Conservation (phyloP, 2,888 invertebrate species). For the Rhabditoides inermis region DNA sequence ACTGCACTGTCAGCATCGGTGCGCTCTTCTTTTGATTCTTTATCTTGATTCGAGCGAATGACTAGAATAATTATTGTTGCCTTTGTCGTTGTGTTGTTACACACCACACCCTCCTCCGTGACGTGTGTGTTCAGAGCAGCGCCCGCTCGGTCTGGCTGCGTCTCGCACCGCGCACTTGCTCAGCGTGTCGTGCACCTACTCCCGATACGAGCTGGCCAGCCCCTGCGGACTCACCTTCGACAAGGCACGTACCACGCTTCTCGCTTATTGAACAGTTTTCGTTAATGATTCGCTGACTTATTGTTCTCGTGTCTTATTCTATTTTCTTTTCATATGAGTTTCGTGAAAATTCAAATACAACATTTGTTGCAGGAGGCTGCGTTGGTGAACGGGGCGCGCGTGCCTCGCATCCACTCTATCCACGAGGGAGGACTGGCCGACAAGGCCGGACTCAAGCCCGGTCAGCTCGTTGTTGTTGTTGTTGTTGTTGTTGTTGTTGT, state of each 20-base stretch:
- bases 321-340: too few species aligned
- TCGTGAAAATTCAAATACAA: too few species aligned
- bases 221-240: constrained; percentile 37
- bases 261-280: background rate
- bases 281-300: background rate
- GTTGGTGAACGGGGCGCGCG: constrained; percentile 9
- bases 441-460: constrained; percentile 36
- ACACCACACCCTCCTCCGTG: background rate
- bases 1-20: constrained; percentile 38
- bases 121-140: constrained; percentile 20
- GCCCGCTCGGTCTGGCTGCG: constrained; percentile 15
- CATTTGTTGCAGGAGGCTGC: too few species aligned
- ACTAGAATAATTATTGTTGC: too few species aligned
- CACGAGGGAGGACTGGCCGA: constrained; percentile 39
- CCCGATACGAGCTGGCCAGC: constrained; percentile 29
- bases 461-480: constrained; percentile 7
- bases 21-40: background rate
- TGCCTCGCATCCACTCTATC: constrained; percentile 12
- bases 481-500: too few species aligned
- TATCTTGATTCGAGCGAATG: too few species aligned
- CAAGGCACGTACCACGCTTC: constrained; percentile 7
- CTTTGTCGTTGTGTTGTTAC: background rate
- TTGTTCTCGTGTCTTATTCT: too few species aligned
- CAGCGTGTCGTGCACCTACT: constrained; percentile 36
- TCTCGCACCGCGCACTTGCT: constrained; percentile 26